A percentile compares a stretch with the other conserved stretches of the same genome.
Conservation (phyloP, 2,888 invertebrate species). For the Melieria crassipennis region DNA sequence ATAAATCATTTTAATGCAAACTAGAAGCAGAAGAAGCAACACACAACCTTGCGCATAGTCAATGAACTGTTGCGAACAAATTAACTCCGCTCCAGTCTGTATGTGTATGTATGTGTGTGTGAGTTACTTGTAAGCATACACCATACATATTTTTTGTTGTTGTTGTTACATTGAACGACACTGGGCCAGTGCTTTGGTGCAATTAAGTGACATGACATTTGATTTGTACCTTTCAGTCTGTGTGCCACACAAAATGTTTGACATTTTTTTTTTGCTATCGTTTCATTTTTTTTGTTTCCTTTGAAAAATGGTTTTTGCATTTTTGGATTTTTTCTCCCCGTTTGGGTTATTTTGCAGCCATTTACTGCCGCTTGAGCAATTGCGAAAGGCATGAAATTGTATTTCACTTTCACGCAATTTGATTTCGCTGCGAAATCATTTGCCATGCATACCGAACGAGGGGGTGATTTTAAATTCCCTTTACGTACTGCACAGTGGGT, state of each 20-base stretch:
- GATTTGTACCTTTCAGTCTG: conserved; percentile 39
- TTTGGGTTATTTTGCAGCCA: too few relatives aligned
- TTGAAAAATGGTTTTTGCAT: conserved; percentile 19
- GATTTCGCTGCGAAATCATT: conserved; percentile 19
- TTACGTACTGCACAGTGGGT: too few relatives aligned
- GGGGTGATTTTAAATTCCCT: not conserved
- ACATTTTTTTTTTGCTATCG: conserved; percentile 23
- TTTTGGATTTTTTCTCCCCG: not conserved
- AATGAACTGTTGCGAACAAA: too few relatives aligned
- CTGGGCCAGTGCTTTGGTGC: conserved; percentile 22
- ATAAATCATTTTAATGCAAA: conserved; percentile 32
- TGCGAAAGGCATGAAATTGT: conserved; percentile 23
- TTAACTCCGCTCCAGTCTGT: too few relatives aligned
- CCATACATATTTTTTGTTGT: not conserved
- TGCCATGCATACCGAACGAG: not conserved
- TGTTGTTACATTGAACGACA: not conserved
- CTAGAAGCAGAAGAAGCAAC: conserved; percentile 22
- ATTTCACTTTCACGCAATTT: conserved; percentile 35
- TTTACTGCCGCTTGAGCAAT: conserved; percentile 12
- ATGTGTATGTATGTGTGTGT: too few relatives aligned
- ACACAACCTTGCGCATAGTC: not conserved
- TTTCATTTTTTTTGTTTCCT: conserved; percentile 14
- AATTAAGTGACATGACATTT: conserved; percentile 47
- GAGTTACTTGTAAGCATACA: too few relatives aligned
- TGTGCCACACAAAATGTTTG: conserved; percentile 18